Percentiles rank a stretch among this genome's conserved stretches.
Conservation (phyloP, 2,888 invertebrate species). For the Habroteleia sp. region DNA sequence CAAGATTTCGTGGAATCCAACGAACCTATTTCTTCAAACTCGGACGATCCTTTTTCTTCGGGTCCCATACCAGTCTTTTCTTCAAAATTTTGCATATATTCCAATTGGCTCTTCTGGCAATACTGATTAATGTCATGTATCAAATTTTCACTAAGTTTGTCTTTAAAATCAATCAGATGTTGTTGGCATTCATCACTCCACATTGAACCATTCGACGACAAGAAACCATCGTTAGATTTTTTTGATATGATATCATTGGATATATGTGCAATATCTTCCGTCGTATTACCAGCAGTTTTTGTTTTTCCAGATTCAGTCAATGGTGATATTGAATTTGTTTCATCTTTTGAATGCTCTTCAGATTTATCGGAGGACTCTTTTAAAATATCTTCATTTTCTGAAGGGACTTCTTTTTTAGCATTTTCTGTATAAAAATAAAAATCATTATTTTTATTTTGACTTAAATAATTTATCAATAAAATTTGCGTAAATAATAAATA, state of each 20-base stretch:
- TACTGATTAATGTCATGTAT: slow-evolving; percentile 87
- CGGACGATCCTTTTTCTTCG: slow-evolving; percentile 32
- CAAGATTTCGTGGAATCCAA: slow-evolving; percentile 53
- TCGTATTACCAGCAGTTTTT: too few species aligned
- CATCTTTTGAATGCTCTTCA: slow-evolving; percentile 2
- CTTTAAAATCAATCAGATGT: slow-evolving; percentile 90
- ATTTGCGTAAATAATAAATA: too few species aligned
- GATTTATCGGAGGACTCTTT: slow-evolving; percentile 15
- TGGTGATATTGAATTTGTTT: neutral
- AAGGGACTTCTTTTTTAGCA: slow-evolving; percentile 29
- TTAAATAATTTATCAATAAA: too few species aligned
- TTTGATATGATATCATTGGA: slow-evolving; percentile 14
- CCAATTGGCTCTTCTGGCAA: slow-evolving; percentile 76
- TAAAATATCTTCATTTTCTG: slow-evolving; percentile 7
- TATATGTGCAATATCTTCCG: too few species aligned
- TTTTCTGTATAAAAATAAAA: slow-evolving; percentile 20
- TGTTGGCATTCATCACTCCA: slow-evolving; percentile 87
- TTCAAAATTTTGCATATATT: slow-evolving; percentile 66
- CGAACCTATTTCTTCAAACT: slow-evolving; percentile 33
- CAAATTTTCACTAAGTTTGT: slow-evolving; percentile 89
- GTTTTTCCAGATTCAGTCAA: neutral
- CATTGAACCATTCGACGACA: slow-evolving; percentile 70
- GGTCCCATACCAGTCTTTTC: slow-evolving; percentile 22
- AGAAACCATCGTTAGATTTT: neutral
- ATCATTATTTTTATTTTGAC: too few species aligned